Evolutionary conservation across 1,140 invertebrate species (phyloP).

Genomic region (Melitaea cinxia): DNA sequence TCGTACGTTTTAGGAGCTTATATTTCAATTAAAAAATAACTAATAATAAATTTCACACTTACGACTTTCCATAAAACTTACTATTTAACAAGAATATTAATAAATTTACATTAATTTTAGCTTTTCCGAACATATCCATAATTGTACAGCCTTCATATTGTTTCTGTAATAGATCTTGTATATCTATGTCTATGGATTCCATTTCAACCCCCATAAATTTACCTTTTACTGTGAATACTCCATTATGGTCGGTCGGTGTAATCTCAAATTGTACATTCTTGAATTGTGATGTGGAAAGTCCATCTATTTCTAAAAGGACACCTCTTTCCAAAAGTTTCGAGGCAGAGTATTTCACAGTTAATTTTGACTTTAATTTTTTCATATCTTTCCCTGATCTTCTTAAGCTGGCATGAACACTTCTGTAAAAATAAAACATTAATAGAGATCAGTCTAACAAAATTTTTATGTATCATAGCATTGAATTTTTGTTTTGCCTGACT

Average conservation of each 20-base stretch:
- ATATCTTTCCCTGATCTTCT: constrained; percentile 79
- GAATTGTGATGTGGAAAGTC: constrained; percentile 85
- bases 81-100: constrained; percentile 89
- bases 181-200: constrained; percentile 89
- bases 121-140: constrained; percentile 91
- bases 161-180: constrained; percentile 89
- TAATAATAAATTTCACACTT: background rate
- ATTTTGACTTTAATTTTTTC: constrained; percentile 83
- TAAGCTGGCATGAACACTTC: constrained; percentile 82
- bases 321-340: constrained; percentile 89
- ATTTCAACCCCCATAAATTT: constrained; percentile 92
- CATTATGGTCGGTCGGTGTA: constrained; percentile 85
- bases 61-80: constrained; percentile 88
- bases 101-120: constrained; percentile 90
- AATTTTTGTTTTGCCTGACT: too few species aligned
- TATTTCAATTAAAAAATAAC: too few species aligned
- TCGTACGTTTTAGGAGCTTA: background rate
- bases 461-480: too few species aligned
- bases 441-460: background rate
- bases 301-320: constrained; percentile 88
- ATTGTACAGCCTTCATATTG: constrained; percentile 91
- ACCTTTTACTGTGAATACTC: constrained; percentile 87
- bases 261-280: constrained; percentile 92
- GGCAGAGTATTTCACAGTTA: constrained; percentile 87
- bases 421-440: constrained; percentile 55